Evolutionary conservation across 2,888 invertebrate species (phyloP).

Genomic region (Dinocampus coccinellae): DNA sequence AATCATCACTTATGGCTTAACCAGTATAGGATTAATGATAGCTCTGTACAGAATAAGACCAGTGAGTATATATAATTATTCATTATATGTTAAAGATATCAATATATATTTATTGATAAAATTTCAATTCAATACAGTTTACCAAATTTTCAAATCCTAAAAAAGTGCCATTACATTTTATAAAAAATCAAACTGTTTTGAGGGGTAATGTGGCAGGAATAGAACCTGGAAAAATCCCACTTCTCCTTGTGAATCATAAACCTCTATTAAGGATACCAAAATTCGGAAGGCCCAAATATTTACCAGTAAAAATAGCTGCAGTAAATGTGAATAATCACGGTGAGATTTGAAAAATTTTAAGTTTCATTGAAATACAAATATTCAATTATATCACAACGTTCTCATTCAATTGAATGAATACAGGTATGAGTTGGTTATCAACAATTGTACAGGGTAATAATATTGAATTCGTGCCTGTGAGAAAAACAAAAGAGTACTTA

Average conservation of each 20-base stretch:
- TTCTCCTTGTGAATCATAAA: constrained; percentile 72
- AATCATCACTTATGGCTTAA: constrained; percentile 74
- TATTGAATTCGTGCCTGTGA: constrained; percentile 71
- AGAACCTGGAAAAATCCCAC: constrained; percentile 71
- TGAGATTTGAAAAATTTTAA: constrained; percentile 34
- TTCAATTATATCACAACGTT: background rate
- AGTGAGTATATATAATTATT: constrained; percentile 67
- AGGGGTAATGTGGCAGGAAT: constrained; percentile 71
- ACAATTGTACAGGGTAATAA: constrained; percentile 71
- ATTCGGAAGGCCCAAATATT: constrained; percentile 71
- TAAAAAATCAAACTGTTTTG: constrained; percentile 71
- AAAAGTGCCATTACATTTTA: constrained; percentile 74
- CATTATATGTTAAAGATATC: background rate
- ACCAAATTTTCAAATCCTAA: constrained; percentile 75
- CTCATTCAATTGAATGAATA: constrained; percentile 6
- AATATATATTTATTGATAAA: constrained; percentile 21
- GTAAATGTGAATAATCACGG: constrained; percentile 71
- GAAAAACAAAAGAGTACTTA: constrained; percentile 67
- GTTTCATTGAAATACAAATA: background rate
- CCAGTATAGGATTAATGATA: constrained; percentile 72
- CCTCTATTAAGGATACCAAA: constrained; percentile 73
- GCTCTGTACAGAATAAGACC: constrained; percentile 75
- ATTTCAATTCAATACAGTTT: constrained; percentile 69
- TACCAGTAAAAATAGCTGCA: constrained; percentile 72
- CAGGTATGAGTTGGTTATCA: constrained; percentile 74